These are phyloP conservation scores for Cantharis flavilabris DNA, from an alignment of 2,888 invertebrate species.

Conservation along the genomic window DNA sequence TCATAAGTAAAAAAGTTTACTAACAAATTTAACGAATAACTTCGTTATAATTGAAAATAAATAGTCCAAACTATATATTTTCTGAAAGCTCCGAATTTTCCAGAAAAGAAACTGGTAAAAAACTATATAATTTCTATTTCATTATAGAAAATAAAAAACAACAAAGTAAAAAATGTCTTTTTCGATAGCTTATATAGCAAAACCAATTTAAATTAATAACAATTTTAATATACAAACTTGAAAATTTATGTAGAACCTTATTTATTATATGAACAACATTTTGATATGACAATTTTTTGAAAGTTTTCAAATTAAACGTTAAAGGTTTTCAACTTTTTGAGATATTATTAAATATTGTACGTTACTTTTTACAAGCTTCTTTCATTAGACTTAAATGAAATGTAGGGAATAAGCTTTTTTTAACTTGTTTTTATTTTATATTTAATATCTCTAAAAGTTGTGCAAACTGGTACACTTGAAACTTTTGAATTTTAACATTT, in stretches of 20 bases:
- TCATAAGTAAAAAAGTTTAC: too few species aligned
- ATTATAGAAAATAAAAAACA: neutral
- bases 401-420: neutral
- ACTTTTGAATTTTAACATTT: neutral
- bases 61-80: neutral
- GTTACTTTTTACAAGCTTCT: neutral
- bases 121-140: neutral
- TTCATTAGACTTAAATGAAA: neutral
- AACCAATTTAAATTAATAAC: neutral
- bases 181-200: too few species aligned
- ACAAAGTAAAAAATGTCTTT: rapidly evolving
- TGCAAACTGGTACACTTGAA: neutral
- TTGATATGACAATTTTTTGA: neutral
- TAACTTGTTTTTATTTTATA: neutral
- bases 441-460: neutral
- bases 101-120: neutral
- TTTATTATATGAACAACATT: neutral
- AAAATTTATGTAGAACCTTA: neutral
- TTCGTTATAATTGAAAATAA: neutral
- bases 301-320: neutral
- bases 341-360: neutral
- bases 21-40: neutral
- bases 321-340: neutral
- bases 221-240: neutral
- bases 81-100: neutral